Base-by-base conservation (phyloP, 2,888 invertebrate genomes). In the Dynastes grantii region DNA sequence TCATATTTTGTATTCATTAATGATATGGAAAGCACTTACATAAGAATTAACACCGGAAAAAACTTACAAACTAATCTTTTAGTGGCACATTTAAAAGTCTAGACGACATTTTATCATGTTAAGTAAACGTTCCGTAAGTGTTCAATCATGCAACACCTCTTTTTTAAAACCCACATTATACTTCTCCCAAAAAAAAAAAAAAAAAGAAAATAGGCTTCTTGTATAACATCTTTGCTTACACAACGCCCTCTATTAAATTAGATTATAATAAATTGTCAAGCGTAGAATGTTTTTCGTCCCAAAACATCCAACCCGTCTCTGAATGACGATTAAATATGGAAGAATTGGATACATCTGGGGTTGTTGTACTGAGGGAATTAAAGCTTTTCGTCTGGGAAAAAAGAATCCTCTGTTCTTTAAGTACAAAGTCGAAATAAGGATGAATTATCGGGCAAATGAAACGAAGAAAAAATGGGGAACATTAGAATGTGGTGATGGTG, bases 321-420 rank as follows among this genome's bases (percentile, higher is more conserved):
- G 45, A 27, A 64, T 51, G 65, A 45, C 51, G 49, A 76, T 76
- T 76, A 76, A 76, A 51, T n/a, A 27, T 65, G 65, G 76, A 76
- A 76, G 64, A 76, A 76, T 77, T 63, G 83, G 83, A 76, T 79
- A 76, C 73, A 77, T 77, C 76, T 77, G 79, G 77, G 80, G 76
- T 83, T 65, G 16, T 37, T 4, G 37, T 29, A 63, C 32, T 84
- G 85, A 83, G 83, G 83, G 85, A 84, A 87, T 87, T 87, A 87
- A 87, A 86, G 86, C 86, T 86, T 86, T 87, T 86, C 80, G 79
- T 53, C 53, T n/a, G n/a, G n/a, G 53, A 53, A 53, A 3, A 16
- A 53, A 16, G 53, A 6, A 53, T 16, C n/a, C n/a, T 13, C n/a
- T 16, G 32, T 53, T 53, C 53, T 5, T 53, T 16, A n/a, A 53